Base-by-base conservation (phyloP, 2,888 invertebrate genomes). In the Tyria jacobaeae region DNA sequence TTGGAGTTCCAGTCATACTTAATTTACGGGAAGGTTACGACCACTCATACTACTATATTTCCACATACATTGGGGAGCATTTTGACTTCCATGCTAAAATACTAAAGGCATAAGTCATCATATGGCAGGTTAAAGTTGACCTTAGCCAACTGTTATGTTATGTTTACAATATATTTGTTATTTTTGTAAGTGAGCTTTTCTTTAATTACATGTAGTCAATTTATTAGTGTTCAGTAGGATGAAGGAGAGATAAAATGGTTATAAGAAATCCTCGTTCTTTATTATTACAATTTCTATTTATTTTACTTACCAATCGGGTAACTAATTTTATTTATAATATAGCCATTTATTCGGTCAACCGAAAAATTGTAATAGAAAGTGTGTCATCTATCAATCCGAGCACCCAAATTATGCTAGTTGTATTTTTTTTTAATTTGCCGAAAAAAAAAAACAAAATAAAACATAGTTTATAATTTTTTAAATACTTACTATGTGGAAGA, bases 41-140 rank as follows among this genome's bases (percentile, higher is more conserved):
- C 87, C 99, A 99, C 90, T 96, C 98, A 52, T 99, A 99, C 84
- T 99, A 96, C 84, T 99, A 98, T 84, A 97, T 99, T 71, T 94
- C 98, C 0, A 96, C 98, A 0, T 99, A 98, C 88, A 96, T 99
- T 57, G 97, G 96, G 48, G 99, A 99, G 84, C 99, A 99, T 85
- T 95, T 99, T 65, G 95, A 95, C 62, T 98, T 98, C 89, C 99
- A 99, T 88, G 96, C 97, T 3, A 96, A 97, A 83, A 95, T 96
- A 85, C 95, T 98, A 21, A 96, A 95, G 72, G 90, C 89, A 39
- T 92, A 88, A 82, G 48, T 24, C 25, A 39, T 27, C 41, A 68
- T 69, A 64, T 57, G 34, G 64, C 56, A 59, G 54, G 44, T 54
- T 35, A 44, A 51, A 14, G 51, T 67, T 56, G 51, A 69, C 68